Evolutionary conservation across 1,140 invertebrate genomes (phyloP), one percentile per base, ranked within the genome.

Genomic region (Drosophila erecta): DNA sequence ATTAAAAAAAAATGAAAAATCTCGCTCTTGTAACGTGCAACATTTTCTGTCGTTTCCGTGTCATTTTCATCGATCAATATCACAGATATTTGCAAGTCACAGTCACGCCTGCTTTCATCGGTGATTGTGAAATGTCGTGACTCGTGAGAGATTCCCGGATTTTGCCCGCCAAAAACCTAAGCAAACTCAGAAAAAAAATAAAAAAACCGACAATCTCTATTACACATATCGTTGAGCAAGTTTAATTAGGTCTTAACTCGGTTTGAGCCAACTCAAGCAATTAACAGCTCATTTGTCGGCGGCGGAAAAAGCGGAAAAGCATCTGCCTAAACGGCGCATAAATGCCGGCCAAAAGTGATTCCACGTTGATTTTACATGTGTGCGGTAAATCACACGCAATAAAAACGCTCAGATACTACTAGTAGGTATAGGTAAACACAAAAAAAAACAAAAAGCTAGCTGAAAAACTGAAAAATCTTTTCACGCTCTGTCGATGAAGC

Each of bases 401-500:
- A 83, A 83, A 30, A 30, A 30, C n/a, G 24, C 24, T 8, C 24
- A 15, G 24, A 15, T 30, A 49, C 12, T 22, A 11, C 37, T 44
- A 57, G 51, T n/a, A n/a, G n/a, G n/a, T n/a, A n/a, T n/a, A n/a
- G n/a, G n/a, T n/a, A n/a, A n/a, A n/a, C n/a, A n/a, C n/a, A n/a
- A 5, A n/a, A 58, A 27, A 43, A 38, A 14, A 43, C 11, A 57
- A 47, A 38, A 27, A 20, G 15, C 50, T 12, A 17, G 30, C 49
- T 67, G 62, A 70, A 65, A 71, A 59, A 20, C 33, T 51, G 49
- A 65, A 65, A 78, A 78, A 75, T 44, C 60, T 76, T 73, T 79
- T 85, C 81, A 85, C 81, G 81, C 76, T 85, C 81, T 80, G 64
- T 66, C 77, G 76, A 74, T 80, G 81, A 77, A 85, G 81, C 81